phyloP scores from a whole-genome alignment of 53 echinoderm and acorn worm genomes.

The Pentamera pediparva region DNA sequence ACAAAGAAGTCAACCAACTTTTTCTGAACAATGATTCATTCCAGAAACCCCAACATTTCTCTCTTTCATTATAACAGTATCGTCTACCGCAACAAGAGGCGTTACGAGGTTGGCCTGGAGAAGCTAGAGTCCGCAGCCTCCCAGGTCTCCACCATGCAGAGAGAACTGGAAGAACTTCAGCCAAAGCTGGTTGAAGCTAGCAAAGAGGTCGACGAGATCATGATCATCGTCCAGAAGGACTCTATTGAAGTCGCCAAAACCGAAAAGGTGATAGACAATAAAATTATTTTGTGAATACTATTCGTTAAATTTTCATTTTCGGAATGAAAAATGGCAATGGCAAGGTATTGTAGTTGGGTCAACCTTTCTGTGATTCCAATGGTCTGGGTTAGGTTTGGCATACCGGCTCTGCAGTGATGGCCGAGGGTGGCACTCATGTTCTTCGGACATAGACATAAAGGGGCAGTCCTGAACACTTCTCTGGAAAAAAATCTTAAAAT shows the following conservation, averaged over 20 bases:
- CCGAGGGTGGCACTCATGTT: too few species aligned
- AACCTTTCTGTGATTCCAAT: neutral
- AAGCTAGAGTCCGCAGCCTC: conserved; percentile 94
- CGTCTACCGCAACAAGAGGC: conserved; percentile 86
- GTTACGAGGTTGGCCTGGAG: conserved; percentile 98
- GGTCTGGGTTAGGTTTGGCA: neutral
- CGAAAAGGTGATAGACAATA: conserved; percentile 73
- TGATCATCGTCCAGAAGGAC: conserved; percentile 95
- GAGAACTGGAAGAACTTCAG: conserved; percentile 85
- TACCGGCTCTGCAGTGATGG: too few species aligned
- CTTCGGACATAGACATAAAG: too few species aligned
- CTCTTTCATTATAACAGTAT: conserved; percentile 40
- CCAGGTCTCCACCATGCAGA: conserved; percentile 93
- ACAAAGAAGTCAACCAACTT: too few species aligned
- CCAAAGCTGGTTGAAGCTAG: conserved; percentile 95
- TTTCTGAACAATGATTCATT: too few species aligned
- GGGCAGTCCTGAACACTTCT: too few species aligned
- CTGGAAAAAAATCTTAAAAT: too few species aligned
- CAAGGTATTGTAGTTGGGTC: too few species aligned
- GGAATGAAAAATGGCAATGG: too few species aligned
- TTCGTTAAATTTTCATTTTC: too few species aligned
- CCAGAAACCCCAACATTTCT: too few species aligned
- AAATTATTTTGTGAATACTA: too few species aligned
- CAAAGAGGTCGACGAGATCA: conserved; percentile 93
- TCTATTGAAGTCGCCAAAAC: conserved; percentile 96